A percentile compares a stretch with the other conserved stretches of the same genome.
These are phyloP conservation scores for Labia minor DNA, from an alignment of 2,888 invertebrate species.

Conservation along the genomic window DNA sequence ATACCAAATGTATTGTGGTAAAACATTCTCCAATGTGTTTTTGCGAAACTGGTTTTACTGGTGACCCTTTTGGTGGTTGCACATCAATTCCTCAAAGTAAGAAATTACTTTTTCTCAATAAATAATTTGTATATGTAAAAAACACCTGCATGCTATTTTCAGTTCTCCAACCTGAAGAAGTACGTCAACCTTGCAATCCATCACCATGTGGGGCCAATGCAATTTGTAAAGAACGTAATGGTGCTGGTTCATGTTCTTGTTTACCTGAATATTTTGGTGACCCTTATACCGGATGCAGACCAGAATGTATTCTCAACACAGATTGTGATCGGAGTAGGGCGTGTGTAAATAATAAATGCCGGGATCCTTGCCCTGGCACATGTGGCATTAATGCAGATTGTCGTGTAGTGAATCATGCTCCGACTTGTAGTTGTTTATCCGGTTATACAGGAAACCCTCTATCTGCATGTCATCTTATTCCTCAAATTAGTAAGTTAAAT, in stretches of 20 bases:
- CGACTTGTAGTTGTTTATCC: conserved; percentile 65
- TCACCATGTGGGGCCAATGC: conserved; percentile 82
- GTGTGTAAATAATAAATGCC: conserved; percentile 75
- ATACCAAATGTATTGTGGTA: conserved; percentile 66
- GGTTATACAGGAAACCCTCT: conserved; percentile 69
- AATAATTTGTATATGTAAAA: conserved; percentile 35
- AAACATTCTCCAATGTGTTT: conserved; percentile 76
- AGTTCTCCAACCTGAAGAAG: conserved; percentile 48
- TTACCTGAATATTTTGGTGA: conserved; percentile 74
- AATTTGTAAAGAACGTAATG: conserved; percentile 68
- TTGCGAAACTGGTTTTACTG: conserved; percentile 66
- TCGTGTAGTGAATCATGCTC: conserved; percentile 68
- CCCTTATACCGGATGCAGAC: conserved; percentile 74
- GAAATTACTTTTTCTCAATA: conserved; percentile 24
- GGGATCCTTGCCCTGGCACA: conserved; percentile 69
- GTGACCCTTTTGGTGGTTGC: conserved; percentile 76
- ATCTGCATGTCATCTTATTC: conserved; percentile 37
- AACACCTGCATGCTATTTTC: conserved; percentile 34
- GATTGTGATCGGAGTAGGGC: conserved; percentile 67
- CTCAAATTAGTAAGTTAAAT: conserved; percentile 31
- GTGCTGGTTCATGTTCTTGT: conserved; percentile 74
- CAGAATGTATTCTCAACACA: conserved; percentile 74
- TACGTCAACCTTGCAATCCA: conserved; percentile 69
- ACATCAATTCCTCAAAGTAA: conserved; percentile 36
- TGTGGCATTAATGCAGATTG: conserved; percentile 75